Base-by-base conservation (phyloP, 2,888 invertebrate genomes). In the Leptothorax acervorum region DNA sequence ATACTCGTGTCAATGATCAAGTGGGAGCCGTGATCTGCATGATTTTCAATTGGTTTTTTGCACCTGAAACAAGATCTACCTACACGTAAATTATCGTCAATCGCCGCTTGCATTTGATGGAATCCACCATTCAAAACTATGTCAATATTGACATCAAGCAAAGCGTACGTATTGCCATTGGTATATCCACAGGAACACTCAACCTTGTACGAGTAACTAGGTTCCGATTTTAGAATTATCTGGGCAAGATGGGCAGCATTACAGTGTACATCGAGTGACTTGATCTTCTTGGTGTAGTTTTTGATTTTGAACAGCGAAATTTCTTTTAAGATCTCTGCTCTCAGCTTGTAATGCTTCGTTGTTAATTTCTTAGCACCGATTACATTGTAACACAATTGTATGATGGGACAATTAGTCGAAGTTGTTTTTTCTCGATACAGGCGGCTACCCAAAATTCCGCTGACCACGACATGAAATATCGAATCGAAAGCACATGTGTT, bases 31-130 rank as follows among this genome's bases (percentile, higher is more conserved):
- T 87, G 78, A 55, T 84, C 31, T 62, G 31, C 5, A 1, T 81
- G 18, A 84, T 73, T 31, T 48, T 55, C 55, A 8, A 53, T 28
- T 62, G 12, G 3, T 12, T 31, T 62, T 62, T 62, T 51, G 31
- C 60, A 62, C 18, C 18, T 31, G 18, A 62, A 62, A 31, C 8
- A 62, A 62, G 60, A 60, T 62, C 60, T 62, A 62, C 31, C 18
- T 62, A 18, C 18, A 62, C 31, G 18, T 60, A 60, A 60, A 60
- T 60, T 60, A 42, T 87, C 71, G 12, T 87, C 82, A 28, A 85
- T 71, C 3, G 87, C 84, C 45, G 83, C 23, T 53, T 87, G 85
- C 84, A 87, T 84, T 31, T 18, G 62, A 18, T 79, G 45, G 18
- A 87, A 74, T 31, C 87, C 82, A 15, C 82, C 18, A 15, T 53